Percentiles rank a stretch among this genome's conserved stretches.
Evolutionary conservation across 2,113 vertebrate genomes (phyloP).

Genomic region (Petrocephalus microphthalmus): DNA sequence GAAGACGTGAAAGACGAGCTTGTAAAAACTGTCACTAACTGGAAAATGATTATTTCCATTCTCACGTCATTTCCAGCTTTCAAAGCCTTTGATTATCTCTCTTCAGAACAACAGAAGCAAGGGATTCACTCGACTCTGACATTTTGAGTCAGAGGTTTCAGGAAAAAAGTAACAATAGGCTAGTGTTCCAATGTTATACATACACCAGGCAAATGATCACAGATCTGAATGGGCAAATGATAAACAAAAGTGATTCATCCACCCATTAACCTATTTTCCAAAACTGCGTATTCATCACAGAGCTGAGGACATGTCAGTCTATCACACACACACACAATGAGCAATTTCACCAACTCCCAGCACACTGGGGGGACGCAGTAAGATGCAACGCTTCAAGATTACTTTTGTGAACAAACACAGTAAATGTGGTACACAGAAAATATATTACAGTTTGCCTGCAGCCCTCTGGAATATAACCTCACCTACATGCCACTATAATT

Average conservation of each 20-base stretch:
- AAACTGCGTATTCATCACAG: neutral
- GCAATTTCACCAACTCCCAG: neutral
- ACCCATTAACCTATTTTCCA: neutral
- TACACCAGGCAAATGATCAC: neutral
- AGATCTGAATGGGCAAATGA: neutral
- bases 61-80: neutral
- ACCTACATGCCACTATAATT: neutral
- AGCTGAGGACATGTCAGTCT: neutral
- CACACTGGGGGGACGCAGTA: neutral
- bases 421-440: neutral
- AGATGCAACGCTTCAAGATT: neutral
- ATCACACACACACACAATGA: neutral
- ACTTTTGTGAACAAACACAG: neutral
- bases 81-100: constrained; percentile 2
- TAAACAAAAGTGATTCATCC: neutral
- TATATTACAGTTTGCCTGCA: neutral
- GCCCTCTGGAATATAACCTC: neutral
- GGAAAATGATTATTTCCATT: neutral
- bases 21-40: neutral
- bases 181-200: neutral
- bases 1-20: neutral
- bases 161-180: neutral
- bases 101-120: neutral
- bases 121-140: neutral
- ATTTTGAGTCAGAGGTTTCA: neutral